Base-by-base conservation (phyloP, 2,888 invertebrate species). In the Nemoura dubitans region DNA sequence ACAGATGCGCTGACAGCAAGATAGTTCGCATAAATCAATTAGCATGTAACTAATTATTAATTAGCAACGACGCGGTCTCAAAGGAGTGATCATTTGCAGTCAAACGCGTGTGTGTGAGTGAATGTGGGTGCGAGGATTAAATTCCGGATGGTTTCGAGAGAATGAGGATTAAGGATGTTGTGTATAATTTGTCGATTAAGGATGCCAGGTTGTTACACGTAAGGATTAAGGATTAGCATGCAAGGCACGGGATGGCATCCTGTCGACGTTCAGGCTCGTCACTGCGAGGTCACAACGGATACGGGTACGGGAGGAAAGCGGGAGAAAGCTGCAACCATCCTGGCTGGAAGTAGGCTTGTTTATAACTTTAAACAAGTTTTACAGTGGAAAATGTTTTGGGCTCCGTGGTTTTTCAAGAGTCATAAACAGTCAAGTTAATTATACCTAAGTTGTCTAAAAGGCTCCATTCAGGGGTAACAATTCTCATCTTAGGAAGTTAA, bases 101-200 rank as follows among this genome's bases (percentile, higher is more conserved):
- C 21, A 21, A 21, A 16, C 21, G 21, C 21, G 59, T 59, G 59
- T 59, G 59, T 59, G 59, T 21, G 36, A 10, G 36, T 36, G 36
- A 6, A 10, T 36, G 59, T 59, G 10, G 36, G 36, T 59, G 59
- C 14, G 16, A 21, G 59, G 59, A 59, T 59, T 59, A 59, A 59
- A 21, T 59, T 59, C 59, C 59, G 59, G 59, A 59, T 59, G 59
- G 16, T 59, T 59, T 59, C 59, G 59, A 59, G 59, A 59, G 59
- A 59, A 21, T 59, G 2, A 21, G 59, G 21, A 59, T 59, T 21
- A 59, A 21, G 59, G 59, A 59, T 59, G 59, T 59, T 59, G 21
- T 7, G 59, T 59, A 59, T 59, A 59, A 59, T 59, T 59, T 59
- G 59, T 59, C 59, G 59, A 59, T 59, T 59, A 59, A 59, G 59